phyloP scores from a whole-genome alignment of 2,113 vertebrate genomes.

The Girardinichthys multiradiatus region DNA sequence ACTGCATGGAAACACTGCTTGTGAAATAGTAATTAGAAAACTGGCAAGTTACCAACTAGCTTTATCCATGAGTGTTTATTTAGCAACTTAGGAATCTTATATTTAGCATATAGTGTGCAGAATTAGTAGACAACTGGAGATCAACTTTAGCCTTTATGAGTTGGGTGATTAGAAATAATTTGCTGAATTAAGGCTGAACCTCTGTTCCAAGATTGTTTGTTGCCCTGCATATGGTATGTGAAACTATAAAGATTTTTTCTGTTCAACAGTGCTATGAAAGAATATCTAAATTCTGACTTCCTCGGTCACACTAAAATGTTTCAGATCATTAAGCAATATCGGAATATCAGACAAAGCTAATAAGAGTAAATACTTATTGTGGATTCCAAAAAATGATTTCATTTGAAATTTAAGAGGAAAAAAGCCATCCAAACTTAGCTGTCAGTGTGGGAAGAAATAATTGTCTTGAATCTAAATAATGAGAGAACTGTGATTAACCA shows the following conservation, averaged over 20 bases:
- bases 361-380: not conserved
- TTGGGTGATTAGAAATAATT: not conserved
- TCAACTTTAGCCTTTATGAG: not conserved
- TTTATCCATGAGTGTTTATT: not conserved
- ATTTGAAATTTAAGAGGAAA: not conserved
- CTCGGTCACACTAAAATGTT: not conserved
- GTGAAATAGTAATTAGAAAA: not conserved
- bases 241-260: too few species aligned
- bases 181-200: not conserved
- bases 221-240: too few species aligned
- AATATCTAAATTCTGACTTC: too few species aligned
- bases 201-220: too few species aligned
- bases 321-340: not conserved
- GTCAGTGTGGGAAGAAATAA: too few species aligned
- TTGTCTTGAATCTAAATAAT: too few species aligned
- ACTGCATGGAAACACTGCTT: not conserved
- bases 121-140: not conserved
- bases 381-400: not conserved
- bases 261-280: too few species aligned
- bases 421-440: not conserved
- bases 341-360: not conserved
- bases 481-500: too few species aligned
- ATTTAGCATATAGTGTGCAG: not conserved
- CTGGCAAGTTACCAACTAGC: not conserved
- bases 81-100: not conserved